Percentiles rank a stretch among this genome's conserved stretches.
phyloP scores from a whole-genome alignment of 2,113 vertebrate species.

The Varanus komodoensis region DNA sequence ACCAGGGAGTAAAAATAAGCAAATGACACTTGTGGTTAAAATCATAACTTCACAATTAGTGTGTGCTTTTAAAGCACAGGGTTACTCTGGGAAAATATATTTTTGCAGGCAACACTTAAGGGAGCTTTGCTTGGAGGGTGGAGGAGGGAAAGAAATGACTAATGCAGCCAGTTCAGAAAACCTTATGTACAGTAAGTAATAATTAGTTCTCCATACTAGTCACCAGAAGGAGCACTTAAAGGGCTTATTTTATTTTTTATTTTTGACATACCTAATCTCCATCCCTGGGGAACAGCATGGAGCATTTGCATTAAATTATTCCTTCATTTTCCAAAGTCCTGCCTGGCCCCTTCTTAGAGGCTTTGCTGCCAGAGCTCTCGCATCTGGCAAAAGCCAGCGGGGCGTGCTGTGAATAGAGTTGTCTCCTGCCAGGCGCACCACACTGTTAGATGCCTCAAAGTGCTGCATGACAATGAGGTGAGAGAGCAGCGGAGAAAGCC shows the following conservation, averaged over 20 bases:
- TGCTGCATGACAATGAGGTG: constrained; percentile 63
- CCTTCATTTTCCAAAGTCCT: constrained; percentile 70
- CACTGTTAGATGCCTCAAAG: constrained; percentile 61
- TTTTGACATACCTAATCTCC: constrained; percentile 79
- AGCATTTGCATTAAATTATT: constrained; percentile 85
- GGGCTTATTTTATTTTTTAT: constrained; percentile 33
- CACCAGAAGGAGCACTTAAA: constrained; percentile 78
- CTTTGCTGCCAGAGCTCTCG: constrained; percentile 70
- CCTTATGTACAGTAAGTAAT: constrained; percentile 66
- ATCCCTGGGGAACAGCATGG: constrained; percentile 75
- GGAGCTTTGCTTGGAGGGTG: constrained; percentile 56
- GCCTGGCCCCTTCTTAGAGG: constrained; percentile 68
- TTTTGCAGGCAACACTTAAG: constrained; percentile 65
- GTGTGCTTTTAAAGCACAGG: constrained; percentile 52
- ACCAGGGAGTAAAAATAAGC: constrained; percentile 68
- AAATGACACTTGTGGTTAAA: constrained; percentile 61
- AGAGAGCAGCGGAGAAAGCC: constrained; percentile 40
- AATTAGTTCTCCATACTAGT: constrained; percentile 77
- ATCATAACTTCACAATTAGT: constrained; percentile 64
- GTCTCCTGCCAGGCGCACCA: constrained; percentile 76
- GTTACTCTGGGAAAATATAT: constrained; percentile 59
- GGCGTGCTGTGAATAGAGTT: constrained; percentile 71
- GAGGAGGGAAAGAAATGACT: not conserved
- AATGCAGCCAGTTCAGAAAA: constrained; percentile 65
- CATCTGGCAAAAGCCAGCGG: constrained; percentile 76